phyloP scores from a whole-genome alignment of 2,888 invertebrate species.

The Myathropa florea region DNA sequence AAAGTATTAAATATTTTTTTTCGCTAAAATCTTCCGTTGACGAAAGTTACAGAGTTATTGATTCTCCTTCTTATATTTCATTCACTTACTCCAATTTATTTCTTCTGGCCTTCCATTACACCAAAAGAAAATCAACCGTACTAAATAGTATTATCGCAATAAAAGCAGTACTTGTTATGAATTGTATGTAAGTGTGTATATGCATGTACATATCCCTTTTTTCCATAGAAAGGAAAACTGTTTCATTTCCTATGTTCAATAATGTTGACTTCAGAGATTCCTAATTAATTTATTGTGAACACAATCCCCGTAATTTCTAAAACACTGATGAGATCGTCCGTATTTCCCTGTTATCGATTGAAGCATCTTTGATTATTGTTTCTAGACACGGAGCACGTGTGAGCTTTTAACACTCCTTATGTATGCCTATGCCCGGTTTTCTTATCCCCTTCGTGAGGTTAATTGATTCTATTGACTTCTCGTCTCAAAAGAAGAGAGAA shows the following conservation, averaged over 20 bases:
- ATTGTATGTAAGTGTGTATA: too few species aligned
- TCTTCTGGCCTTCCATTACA: too few species aligned
- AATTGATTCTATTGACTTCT: not conserved
- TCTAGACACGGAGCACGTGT: slow-evolving; percentile 45
- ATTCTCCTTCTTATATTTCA: too few species aligned
- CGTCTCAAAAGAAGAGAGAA: not conserved
- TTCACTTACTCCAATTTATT: too few species aligned
- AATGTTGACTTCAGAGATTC: not conserved
- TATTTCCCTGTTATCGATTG: not conserved
- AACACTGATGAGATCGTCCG: not conserved
- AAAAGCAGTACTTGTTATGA: too few species aligned
- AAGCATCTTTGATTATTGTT: slow-evolving; percentile 35
- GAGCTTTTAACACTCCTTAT: slow-evolving; percentile 56
- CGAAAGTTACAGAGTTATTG: too few species aligned
- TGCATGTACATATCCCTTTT: too few species aligned
- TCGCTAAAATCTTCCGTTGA: too few species aligned
- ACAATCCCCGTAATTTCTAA: not conserved
- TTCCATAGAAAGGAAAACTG: not conserved
- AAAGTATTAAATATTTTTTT: too few species aligned
- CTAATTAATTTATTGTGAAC: not conserved
- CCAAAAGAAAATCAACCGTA: too few species aligned
- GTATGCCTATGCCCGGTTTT: not conserved
- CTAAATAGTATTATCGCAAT: too few species aligned
- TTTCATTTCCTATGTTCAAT: not conserved
- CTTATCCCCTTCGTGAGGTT: not conserved